phyloP scores from a whole-genome alignment of 1,140 invertebrate species.

The Samia ricini region DNA sequence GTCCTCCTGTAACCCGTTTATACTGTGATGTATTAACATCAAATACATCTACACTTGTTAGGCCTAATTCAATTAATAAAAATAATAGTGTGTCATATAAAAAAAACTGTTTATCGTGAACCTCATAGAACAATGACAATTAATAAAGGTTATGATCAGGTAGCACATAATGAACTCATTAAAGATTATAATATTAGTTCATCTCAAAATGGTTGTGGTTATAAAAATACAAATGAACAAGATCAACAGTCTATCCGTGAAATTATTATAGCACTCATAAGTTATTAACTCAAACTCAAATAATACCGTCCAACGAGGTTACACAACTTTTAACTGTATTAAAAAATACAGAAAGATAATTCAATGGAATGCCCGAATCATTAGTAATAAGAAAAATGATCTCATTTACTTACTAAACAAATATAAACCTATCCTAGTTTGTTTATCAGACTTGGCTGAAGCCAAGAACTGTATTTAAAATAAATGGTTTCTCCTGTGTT shows the following conservation, averaged over 20 bases:
- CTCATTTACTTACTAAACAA: conserved; percentile 21
- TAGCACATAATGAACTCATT: conserved; percentile 4
- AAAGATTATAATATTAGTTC: conserved; percentile 9
- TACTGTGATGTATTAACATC: neutral
- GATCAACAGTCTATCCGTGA: conserved; percentile 10
- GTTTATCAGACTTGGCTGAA: conserved; percentile 27
- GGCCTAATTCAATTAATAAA: too few relatives aligned
- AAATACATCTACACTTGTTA: neutral
- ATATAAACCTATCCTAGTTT: conserved; percentile 18
- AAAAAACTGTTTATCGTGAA: conserved; percentile 2
- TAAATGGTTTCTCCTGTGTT: conserved; percentile 21
- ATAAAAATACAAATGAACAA: conserved; percentile 1
- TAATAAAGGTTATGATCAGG: conserved; percentile 8
- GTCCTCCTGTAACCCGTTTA: neutral
- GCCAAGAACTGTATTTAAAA: conserved; percentile 20
- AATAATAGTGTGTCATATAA: conserved; percentile 3
- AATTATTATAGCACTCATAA: conserved; percentile 17
- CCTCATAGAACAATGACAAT: neutral
- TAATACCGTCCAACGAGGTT: conserved; percentile 21
- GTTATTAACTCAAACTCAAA: conserved; percentile 7
- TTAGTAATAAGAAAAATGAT: conserved; percentile 24
- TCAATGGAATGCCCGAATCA: conserved; percentile 26
- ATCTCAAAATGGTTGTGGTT: conserved; percentile 10
- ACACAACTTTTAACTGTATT: conserved; percentile 1
- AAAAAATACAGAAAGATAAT: conserved; percentile 17